Evolutionary conservation across 2,888 invertebrate genomes (phyloP).

Genomic region (Liodrosophila aerea): DNA sequence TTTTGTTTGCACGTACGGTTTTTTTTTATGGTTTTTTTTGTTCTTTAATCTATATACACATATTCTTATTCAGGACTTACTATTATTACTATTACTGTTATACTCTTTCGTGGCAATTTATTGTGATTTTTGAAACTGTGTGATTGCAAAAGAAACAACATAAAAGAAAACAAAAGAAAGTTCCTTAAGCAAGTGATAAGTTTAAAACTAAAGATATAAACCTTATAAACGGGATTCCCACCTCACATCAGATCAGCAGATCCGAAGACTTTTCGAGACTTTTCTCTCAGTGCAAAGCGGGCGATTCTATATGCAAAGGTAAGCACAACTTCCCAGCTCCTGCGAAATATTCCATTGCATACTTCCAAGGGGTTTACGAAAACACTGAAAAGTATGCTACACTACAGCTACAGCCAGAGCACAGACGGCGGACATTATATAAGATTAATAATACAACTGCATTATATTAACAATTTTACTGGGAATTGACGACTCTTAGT

Average conservation of each 20-base stretch:
- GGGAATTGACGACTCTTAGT: no score
- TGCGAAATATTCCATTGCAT: no score
- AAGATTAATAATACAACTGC: no score
- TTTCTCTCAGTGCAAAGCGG: no score
- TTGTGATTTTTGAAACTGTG: conserved; percentile 68
- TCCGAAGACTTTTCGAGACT: no score
- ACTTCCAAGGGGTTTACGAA: not conserved
- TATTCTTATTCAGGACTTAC: no score
- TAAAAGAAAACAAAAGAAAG: conserved; percentile 53
- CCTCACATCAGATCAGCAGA: not conserved
- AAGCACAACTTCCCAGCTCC: conserved; percentile 1
- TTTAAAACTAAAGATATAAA: conserved; percentile 18
- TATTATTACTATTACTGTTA: conserved; percentile 11
- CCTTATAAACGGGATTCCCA: not conserved
- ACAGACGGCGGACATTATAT: no score
- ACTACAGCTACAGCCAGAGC: no score
- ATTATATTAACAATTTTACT: no score
- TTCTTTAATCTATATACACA: not conserved
- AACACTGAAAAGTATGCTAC: no score
- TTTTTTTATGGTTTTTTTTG: conserved; percentile 17
- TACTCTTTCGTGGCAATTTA: conserved; percentile 52
- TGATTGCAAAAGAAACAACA: conserved; percentile 67
- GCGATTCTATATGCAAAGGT: not conserved
- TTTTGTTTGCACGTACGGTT: conserved; percentile 26
- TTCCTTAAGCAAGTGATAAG: conserved; percentile 77